Percentiles rank a stretch among this genome's conserved stretches.
These are phyloP conservation scores for Ypsolopha scabrella DNA, from an alignment of 2,888 invertebrate genomes.

Conservation along the genomic window DNA sequence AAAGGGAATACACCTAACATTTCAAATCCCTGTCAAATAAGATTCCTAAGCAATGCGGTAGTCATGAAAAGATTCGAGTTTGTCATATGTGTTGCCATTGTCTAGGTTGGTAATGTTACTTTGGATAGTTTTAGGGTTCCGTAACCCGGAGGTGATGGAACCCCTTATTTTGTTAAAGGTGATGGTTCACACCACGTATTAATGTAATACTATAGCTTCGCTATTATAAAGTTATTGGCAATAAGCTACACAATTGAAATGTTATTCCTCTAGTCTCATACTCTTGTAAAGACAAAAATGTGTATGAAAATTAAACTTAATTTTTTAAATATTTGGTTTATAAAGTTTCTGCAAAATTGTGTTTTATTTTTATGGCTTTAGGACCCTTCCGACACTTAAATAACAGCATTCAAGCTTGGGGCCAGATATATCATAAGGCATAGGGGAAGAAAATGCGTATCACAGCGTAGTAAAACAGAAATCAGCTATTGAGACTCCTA, in stretches of 20 bases:
- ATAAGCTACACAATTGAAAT: constrained; percentile 52
- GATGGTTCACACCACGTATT: background rate
- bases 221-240: constrained; percentile 36
- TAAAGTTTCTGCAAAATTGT: constrained; percentile 57
- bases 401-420: too few species aligned
- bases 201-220: constrained; percentile 31
- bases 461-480: too few species aligned
- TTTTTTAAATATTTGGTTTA: constrained; percentile 61
- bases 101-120: constrained; percentile 31
- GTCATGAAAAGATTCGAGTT: constrained; percentile 47
- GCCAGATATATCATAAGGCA: too few species aligned
- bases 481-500: too few species aligned
- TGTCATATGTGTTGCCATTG: constrained; percentile 63
- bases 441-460: too few species aligned
- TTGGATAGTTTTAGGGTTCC: constrained; percentile 17
- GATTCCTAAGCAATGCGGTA: constrained; percentile 49
- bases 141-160: constrained; percentile 18
- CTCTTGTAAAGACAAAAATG: constrained; percentile 63
- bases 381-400: too few species aligned
- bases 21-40: constrained; percentile 12
- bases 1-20: background rate
- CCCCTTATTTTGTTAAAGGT: background rate
- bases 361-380: constrained; percentile 27
- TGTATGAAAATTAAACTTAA: constrained; percentile 50
- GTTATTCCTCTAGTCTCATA: constrained; percentile 64